A percentile compares a stretch with the other conserved stretches of the same genome.
These are phyloP conservation scores for Cloeon dipterum DNA, from an alignment of 2,888 invertebrate genomes.

Conservation along the genomic window DNA sequence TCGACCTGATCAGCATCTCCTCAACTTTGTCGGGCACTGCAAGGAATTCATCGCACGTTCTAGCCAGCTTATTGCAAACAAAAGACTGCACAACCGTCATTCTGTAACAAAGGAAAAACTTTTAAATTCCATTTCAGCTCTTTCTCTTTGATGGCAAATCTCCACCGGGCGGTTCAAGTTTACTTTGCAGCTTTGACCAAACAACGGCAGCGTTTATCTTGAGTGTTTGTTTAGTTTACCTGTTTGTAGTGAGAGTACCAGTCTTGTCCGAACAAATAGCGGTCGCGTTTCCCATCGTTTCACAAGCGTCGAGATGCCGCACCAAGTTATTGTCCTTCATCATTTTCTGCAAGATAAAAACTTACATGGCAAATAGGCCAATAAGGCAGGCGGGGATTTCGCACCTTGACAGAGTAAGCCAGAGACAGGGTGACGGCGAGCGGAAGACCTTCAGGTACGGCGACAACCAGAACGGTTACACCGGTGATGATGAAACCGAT, in stretches of 20 bases:
- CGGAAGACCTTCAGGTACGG: constrained; percentile 36
- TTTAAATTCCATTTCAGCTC: too few species aligned
- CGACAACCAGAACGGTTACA: constrained; percentile 36
- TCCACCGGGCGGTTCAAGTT: too few species aligned
- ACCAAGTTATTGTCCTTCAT: constrained; percentile 37
- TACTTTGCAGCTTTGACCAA: too few species aligned
- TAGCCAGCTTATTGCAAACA: constrained; percentile 20
- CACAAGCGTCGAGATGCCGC: constrained; percentile 36
- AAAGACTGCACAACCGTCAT: constrained; percentile 30
- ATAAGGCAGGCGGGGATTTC: too few species aligned
- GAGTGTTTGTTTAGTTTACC: too few species aligned
- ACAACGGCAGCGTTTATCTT: too few species aligned
- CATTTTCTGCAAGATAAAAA: constrained; percentile 21
- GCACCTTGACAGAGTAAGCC: constrained; percentile 34
- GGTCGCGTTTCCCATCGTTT: constrained; percentile 40
- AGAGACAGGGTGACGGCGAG: constrained; percentile 33
- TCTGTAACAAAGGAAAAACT: constrained; percentile 10
- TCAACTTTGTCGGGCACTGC: constrained; percentile 21
- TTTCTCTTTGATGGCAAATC: too few species aligned
- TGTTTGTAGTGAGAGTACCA: constrained; percentile 35
- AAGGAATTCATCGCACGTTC: constrained; percentile 21
- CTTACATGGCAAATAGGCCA: too few species aligned
- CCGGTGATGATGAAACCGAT: constrained; percentile 39
- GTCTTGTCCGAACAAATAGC: constrained; percentile 42
- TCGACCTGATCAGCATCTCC: constrained; percentile 23